A percentile compares a stretch with the other conserved stretches of the same genome.
phyloP scores from a whole-genome alignment of 2,888 invertebrate genomes.

The Sturmia bella region DNA sequence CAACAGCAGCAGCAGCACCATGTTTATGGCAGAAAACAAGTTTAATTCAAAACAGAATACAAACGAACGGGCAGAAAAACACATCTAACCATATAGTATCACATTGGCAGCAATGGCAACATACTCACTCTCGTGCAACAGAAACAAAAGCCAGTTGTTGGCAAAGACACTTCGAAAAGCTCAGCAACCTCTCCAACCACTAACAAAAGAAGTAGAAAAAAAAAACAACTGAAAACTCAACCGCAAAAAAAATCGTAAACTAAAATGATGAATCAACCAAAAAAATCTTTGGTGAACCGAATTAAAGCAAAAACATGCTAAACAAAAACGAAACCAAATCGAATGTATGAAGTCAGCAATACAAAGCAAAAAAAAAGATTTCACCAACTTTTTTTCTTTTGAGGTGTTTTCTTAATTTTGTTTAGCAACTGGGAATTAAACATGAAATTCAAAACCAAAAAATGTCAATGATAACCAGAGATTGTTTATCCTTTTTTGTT shows the following conservation, averaged over 20 bases:
- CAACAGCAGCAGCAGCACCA: constrained; percentile 29
- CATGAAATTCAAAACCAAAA: constrained; percentile 14
- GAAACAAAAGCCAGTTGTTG: constrained; percentile 47
- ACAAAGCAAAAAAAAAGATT: constrained; percentile 52
- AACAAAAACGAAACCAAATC: constrained; percentile 54
- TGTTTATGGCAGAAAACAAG: constrained; percentile 60
- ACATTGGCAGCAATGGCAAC: constrained; percentile 31
- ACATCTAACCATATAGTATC: constrained; percentile 43
- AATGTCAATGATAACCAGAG: not conserved
- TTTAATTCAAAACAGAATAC: constrained; percentile 65
- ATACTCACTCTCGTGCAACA: constrained; percentile 39
- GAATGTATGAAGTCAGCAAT: constrained; percentile 58
- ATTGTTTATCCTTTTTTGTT: not conserved
- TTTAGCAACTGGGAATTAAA: not conserved
- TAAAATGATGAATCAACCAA: constrained; percentile 58
- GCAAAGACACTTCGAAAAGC: constrained; percentile 55
- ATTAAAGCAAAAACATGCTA: constrained; percentile 9
- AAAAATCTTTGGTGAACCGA: constrained; percentile 40
- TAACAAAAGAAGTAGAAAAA: constrained; percentile 24
- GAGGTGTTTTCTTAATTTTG: constrained; percentile 26
- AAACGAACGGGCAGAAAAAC: constrained; percentile 27
- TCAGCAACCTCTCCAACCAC: constrained; percentile 54
- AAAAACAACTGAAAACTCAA: constrained; percentile 14
- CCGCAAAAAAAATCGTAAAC: constrained; percentile 18
- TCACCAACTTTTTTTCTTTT: constrained; percentile 56